Evolutionary conservation across 2,888 invertebrate species (phyloP), one percentile per base, ranked within the genome.

Genomic region (Anarsia innoxiella): DNA sequence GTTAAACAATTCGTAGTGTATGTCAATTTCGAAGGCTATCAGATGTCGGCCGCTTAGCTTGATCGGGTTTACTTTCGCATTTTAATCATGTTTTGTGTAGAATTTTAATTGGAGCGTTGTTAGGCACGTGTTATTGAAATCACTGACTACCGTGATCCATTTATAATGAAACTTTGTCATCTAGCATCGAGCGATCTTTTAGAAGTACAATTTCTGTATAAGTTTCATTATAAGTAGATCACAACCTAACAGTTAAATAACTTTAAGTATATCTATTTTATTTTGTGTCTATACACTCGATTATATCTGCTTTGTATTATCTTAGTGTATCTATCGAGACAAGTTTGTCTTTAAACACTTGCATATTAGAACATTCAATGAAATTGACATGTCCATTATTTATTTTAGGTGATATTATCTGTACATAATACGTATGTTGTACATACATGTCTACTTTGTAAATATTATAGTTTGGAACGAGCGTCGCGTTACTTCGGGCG

Each of bases 11-110:
- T 71, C 46, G 73, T 82, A 82, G 80, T 77, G 70, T 63, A 64
- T 66, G 72, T 80, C 82, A 78, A 80, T 84, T 84, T 83, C 80
- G 82, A 80, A 80, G 69, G 65, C 83, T 83, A 80, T 84, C 83
- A 76, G 82, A 69, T 55, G 66, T 58, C 67, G 66, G 61, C 65
- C 62, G 53, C 54, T 58, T 48, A 37, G 49, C 45, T 49, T 48
- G 31, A 40, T 46, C 37, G 38, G 42, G 37, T 51, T 50, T 36
- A 14, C 30, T 42, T 44, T 44, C 31, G 48, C 45, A 41, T 51
- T 49, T 41, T 25, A 42, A 31, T 36, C 35, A 33, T 33, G n/a
- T n/a, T n/a, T n/a, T n/a, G n/a, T n/a, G n/a, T n/a, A n/a, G n/a
- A n/a, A n/a, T 42, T 39, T 36, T 16, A 15, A 23, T 37, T 34